phyloP scores from a whole-genome alignment of 2,113 vertebrate genomes.

The Perca fluviatilis region DNA sequence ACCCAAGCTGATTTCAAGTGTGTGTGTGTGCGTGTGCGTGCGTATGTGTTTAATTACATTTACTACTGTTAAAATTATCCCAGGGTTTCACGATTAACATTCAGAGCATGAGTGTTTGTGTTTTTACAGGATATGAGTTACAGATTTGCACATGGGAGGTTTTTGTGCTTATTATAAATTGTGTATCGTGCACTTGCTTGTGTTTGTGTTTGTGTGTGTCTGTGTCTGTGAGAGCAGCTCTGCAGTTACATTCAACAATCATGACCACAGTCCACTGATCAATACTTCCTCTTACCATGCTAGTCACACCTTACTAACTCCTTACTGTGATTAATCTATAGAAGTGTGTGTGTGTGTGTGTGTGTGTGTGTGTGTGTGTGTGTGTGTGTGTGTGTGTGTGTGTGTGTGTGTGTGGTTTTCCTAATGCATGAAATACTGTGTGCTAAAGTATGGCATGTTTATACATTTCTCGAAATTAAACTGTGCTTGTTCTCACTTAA shows the following conservation, averaged over 20 bases:
- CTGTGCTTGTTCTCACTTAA: too few relatives aligned
- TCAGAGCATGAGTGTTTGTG: conserved; percentile 4
- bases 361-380: background rate
- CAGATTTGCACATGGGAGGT: background rate
- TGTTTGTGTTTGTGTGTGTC: conserved; percentile 4
- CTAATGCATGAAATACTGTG: conserved; percentile 14
- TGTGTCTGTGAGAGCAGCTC: background rate
- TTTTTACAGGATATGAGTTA: background rate
- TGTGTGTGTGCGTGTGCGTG: conserved; percentile 21
- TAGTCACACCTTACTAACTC: conserved; percentile 40
- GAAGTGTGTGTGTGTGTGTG: conserved; percentile 12
- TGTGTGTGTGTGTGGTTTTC: too few relatives aligned
- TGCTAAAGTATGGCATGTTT: background rate
- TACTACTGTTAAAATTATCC: conserved; percentile 41
- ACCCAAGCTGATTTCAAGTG: conserved; percentile 22
- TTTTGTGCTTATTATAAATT: background rate
- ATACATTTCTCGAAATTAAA: too few relatives aligned
- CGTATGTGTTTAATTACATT: conserved; percentile 43
- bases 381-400: background rate
- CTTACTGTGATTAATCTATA: conserved; percentile 36
- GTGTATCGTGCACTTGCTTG: background rate
- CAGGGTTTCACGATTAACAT: conserved; percentile 16
- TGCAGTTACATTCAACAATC: conserved; percentile 45
- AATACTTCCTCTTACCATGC: conserved; percentile 42
- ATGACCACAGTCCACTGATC: conserved; percentile 45